A percentile compares a stretch with the other conserved stretches of the same genome.
phyloP scores from a whole-genome alignment of 2,888 invertebrate genomes.

The Belgica antarctica region DNA sequence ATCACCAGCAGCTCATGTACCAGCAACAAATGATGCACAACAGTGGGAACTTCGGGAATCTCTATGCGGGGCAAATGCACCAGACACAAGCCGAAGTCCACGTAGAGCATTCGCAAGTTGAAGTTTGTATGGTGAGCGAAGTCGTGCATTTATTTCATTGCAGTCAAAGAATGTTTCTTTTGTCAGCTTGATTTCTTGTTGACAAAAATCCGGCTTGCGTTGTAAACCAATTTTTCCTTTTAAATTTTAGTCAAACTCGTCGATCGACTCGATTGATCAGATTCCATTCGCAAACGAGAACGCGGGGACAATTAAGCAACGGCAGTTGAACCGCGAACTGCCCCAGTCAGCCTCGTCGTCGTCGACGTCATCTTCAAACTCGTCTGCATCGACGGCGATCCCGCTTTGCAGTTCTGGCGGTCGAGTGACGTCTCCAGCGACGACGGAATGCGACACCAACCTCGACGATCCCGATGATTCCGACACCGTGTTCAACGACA shows the following conservation, averaged over 20 bases:
- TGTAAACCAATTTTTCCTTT: neutral
- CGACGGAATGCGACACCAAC: slow-evolving; percentile 38
- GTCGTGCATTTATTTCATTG: neutral
- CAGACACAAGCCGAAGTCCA: slow-evolving; percentile 41
- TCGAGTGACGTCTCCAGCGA: slow-evolving; percentile 35
- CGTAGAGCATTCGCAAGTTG: slow-evolving; percentile 33
- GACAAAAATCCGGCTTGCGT: too few relatives aligned
- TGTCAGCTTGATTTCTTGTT: too few relatives aligned
- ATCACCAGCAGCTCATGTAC: slow-evolving; percentile 44
- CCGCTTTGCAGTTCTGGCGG: slow-evolving; percentile 35
- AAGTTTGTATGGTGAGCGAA: slow-evolving; percentile 42
- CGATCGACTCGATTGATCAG: slow-evolving; percentile 88
- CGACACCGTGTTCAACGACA: slow-evolving; percentile 37
- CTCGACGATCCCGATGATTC: slow-evolving; percentile 37
- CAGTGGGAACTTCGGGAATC: slow-evolving; percentile 50
- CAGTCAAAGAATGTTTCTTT: neutral
- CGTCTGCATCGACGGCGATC: slow-evolving; percentile 51
- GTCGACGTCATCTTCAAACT: slow-evolving; percentile 53
- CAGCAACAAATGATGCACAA: slow-evolving; percentile 50
- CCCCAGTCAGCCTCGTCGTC: slow-evolving; percentile 52
- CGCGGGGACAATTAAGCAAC: slow-evolving; percentile 95
- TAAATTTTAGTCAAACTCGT: slow-evolving; percentile 85
- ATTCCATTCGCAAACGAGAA: slow-evolving; percentile 98
- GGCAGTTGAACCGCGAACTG: slow-evolving; percentile 59
- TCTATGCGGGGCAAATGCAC: slow-evolving; percentile 50